Base-by-base conservation (phyloP, 1,140 invertebrate genomes). In the Campoletis sonorensis region DNA sequence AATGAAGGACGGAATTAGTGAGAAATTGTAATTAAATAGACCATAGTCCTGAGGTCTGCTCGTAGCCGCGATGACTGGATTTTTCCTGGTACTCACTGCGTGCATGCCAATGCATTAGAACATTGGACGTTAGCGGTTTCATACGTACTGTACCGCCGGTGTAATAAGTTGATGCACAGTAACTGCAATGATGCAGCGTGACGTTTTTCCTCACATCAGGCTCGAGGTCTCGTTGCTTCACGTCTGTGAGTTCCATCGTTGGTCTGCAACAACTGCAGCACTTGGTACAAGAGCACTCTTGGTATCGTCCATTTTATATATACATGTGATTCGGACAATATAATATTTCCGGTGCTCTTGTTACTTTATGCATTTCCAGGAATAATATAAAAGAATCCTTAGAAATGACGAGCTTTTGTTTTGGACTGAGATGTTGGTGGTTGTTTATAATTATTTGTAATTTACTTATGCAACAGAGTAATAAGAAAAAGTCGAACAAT, bases 21-120 rank as follows among this genome's bases (percentile, higher is more conserved):
- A 54, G 51, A 54, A 54, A 54, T 54, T 54, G 18, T 54, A 54
- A 54, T 54, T 54, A 54, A 45, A 45, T 45, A 54, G 16, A 54
- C 51, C 51, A 54, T 11, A 54, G 18, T 54, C 51, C 51, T 54
- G 51, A 54, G 51, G 18, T 8, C 51, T 54, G 18, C 1, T 21
- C 51, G 2, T 18, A 54, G 13, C 40, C 40, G 51, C 51, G 51
- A 54, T 54, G 51, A 54, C 51, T 54, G n/a, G 51, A 54, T 54
- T 54, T 54, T 54, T 54, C 51, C 51, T 54, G 10, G 51, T 54
- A 54, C 18, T n/a, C 18, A 54, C 51, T 54, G 51, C n/a, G 1
- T n/a, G 51, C 2, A 54, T 54, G 18, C 18, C 51, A 1, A 54
- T 18, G 51, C 51, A 54, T 54, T 54, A 8, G n/a, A 54, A 54